phyloP scores from a whole-genome alignment of 2,797 vertebrate genomes.

The Onychomys torridus region DNA sequence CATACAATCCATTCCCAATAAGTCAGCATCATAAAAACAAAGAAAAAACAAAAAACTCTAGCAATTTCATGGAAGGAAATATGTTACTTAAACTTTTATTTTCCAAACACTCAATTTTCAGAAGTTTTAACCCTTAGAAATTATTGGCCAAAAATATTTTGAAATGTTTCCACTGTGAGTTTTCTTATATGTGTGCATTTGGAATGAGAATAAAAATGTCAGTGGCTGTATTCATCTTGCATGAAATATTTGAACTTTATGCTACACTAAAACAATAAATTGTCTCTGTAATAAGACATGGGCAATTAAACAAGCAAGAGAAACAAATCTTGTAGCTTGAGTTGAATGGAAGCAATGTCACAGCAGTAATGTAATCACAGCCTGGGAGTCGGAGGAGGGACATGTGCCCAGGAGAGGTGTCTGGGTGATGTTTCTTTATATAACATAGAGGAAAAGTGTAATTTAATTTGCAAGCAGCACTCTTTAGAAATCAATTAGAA shows the following conservation, averaged over 20 bases:
- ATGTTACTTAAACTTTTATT: not conserved
- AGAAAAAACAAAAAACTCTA: not conserved
- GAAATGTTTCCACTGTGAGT: constrained; percentile 56
- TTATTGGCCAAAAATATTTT: constrained; percentile 51
- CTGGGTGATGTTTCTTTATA: constrained; percentile 63
- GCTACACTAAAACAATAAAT: constrained; percentile 77
- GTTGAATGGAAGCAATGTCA: constrained; percentile 45
- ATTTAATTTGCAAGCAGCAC: constrained; percentile 72
- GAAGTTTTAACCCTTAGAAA: not conserved
- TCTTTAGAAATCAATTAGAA: constrained; percentile 75
- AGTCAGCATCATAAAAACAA: not conserved
- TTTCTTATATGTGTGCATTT: constrained; percentile 13
- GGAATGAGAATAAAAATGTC: constrained; percentile 74
- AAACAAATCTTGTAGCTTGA: constrained; percentile 70
- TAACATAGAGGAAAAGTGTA: constrained; percentile 55
- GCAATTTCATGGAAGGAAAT: constrained; percentile 4
- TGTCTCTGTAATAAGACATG: constrained; percentile 80
- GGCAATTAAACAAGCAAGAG: constrained; percentile 76
- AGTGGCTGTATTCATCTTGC: constrained; percentile 71
- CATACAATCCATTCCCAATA: not conserved
- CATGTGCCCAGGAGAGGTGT: constrained; percentile 39
- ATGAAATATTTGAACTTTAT: constrained; percentile 81
- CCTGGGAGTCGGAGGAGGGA: not conserved
- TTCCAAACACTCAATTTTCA: not conserved
- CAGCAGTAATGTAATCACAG: constrained; percentile 67